Evolutionary conservation across 37 sponge, comb jelly and placozoan genomes (phyloP), one percentile per base, ranked within the genome.

Genomic region (Ephydatia muelleri): DNA sequence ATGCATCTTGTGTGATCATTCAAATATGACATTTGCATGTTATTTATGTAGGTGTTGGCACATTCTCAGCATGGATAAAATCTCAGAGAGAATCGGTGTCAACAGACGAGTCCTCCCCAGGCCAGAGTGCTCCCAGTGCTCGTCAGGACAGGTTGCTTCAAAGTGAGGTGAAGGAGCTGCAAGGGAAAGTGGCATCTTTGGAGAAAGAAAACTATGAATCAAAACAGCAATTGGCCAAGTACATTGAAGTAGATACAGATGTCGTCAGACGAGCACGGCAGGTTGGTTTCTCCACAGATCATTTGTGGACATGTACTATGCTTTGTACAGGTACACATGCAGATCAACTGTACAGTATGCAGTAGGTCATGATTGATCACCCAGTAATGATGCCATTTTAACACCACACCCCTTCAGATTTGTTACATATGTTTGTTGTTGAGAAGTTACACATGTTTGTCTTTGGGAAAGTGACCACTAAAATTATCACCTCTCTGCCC

Each of bases 161-260:
- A 37, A 86, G 87, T 80, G 87, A 86, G 80, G 47, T 86, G 23
- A 27, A 28, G 19, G 87, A 86, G 75, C 81, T 86, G 8, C 81
- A 80, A 48, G 65, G 31, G 40, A 86, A 80, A 33, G 38, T 86
- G 48, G 75, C 74, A 12, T 29, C 78, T 2, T 34, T 94, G 70
- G 95, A 92, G 84, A 91, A 81, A 48, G 90, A 88, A 43, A 94
- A 94, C 81, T 72, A 86, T 40, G 90, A 88, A 26, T 81, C 91
- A 49, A 75, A 83, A 35, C 87, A 89, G 73, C 77, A 77, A 68
- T 49, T 92, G 27, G 57, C 81, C 73, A 92, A 84, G 72, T 21
- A 31, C 19, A 21, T 80, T 30, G 89, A 84, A 11, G 68, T 77
- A 27, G 84, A 78, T 48, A 67, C 83, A 26, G 80, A 75, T 49